A percentile compares a stretch with the other conserved stretches of the same genome.
Evolutionary conservation across 2,888 invertebrate species (phyloP).

Genomic region (Pycnomerus fuliginosus): DNA sequence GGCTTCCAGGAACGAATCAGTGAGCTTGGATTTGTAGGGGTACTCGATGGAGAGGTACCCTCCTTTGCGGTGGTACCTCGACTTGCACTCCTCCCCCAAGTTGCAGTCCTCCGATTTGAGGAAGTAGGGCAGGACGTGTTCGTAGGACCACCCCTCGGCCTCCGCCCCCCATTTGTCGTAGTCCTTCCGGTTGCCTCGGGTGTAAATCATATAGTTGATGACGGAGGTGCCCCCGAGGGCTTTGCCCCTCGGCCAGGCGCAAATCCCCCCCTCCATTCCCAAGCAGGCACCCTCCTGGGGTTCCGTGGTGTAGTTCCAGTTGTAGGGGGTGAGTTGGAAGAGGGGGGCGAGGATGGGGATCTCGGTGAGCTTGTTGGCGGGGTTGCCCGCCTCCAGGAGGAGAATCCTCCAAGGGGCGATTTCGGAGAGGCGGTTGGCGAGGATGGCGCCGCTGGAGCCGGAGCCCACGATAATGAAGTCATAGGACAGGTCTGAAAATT

Average conservation of each 20-base stretch:
- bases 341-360: constrained; percentile 46
- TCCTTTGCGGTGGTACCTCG: constrained; percentile 60
- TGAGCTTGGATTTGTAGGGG: constrained; percentile 54
- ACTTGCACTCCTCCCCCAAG: constrained; percentile 44
- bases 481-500: constrained; percentile 33
- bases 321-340: constrained; percentile 49
- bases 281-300: constrained; percentile 30
- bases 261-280: constrained; percentile 28
- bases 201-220: constrained; percentile 56
- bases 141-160: constrained; percentile 56
- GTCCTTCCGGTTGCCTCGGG: constrained; percentile 62
- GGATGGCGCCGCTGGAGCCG: constrained; percentile 55
- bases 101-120: constrained; percentile 61
- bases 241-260: constrained; percentile 57
- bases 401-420: constrained; percentile 46
- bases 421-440: constrained; percentile 56
- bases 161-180: constrained; percentile 64
- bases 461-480: constrained; percentile 56
- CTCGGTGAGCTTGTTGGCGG: constrained; percentile 48
- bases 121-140: constrained; percentile 60
- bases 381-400: constrained; percentile 42
- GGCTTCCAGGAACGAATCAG: constrained; percentile 45
- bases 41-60: constrained; percentile 66
- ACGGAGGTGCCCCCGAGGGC: constrained; percentile 56
- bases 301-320: constrained; percentile 52